phyloP scores from a whole-genome alignment of 1,140 invertebrate genomes.

The Ostrea edulis region DNA sequence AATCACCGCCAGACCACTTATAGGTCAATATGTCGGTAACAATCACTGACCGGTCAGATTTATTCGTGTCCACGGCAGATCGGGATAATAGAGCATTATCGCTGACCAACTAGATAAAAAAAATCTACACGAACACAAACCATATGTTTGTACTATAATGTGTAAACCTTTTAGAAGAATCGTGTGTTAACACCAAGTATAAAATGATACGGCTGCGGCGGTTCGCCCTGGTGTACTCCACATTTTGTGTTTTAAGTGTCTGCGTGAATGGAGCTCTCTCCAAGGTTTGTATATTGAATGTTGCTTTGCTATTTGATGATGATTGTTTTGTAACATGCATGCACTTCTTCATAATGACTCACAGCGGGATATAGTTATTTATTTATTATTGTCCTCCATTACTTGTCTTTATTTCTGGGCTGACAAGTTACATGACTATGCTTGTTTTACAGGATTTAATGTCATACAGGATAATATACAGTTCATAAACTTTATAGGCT shows the following conservation, averaged over 20 bases:
- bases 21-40: conserved; percentile 23
- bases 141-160: neutral
- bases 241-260: neutral
- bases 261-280: neutral
- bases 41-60: neutral
- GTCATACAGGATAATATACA: no score
- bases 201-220: neutral
- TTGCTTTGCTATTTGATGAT: neutral
- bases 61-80: neutral
- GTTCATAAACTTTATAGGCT: neutral
- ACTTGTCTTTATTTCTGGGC: neutral
- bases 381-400: neutral
- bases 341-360: neutral
- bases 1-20: neutral
- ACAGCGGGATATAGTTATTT: no score
- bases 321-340: neutral
- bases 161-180: neutral
- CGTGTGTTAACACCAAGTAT: neutral
- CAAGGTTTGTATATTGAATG: neutral
- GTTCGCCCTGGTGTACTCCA: neutral
- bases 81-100: neutral
- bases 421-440: no score
- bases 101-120: neutral
- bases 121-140: neutral
- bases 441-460: no score